phyloP scores from a whole-genome alignment of 2,888 invertebrate genomes.

The Temnothorax ravouxi region DNA sequence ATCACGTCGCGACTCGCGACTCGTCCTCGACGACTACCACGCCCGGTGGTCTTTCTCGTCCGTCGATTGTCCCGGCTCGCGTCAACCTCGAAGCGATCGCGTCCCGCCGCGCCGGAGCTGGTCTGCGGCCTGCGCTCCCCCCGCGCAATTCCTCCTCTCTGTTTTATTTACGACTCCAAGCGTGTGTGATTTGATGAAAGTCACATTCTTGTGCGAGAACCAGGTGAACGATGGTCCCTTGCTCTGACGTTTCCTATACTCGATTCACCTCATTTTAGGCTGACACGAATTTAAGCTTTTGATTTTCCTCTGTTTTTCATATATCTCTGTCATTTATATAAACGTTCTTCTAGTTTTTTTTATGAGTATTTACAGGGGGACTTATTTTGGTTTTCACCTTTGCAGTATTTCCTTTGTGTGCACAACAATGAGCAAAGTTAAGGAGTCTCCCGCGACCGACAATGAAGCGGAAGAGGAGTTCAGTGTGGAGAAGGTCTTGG shows the following conservation, averaged over 20 bases:
- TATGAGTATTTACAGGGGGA: neutral
- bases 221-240: neutral
- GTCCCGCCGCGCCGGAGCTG: neutral
- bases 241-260: neutral
- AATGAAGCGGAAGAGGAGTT: constrained; percentile 92
- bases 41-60: neutral
- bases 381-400: constrained; percentile 25
- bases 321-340: neutral
- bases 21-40: neutral
- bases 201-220: neutral
- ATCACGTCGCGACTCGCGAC: neutral
- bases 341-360: neutral
- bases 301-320: neutral
- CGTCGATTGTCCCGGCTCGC: neutral
- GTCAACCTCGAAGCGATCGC: neutral
- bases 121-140: too few relatives aligned
- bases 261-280: neutral
- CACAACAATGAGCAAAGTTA: constrained; percentile 82
- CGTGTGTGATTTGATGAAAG: neutral
- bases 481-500: constrained; percentile 96
- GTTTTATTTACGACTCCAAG: neutral
- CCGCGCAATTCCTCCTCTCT: neutral
- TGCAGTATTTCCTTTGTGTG: constrained; percentile 15
- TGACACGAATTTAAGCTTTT: neutral
- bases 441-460: constrained; percentile 81